A percentile compares a stretch with the other conserved stretches of the same genome.
These are phyloP conservation scores for Watsonalla cultraria DNA, from an alignment of 2,888 invertebrate genomes.

Conservation along the genomic window DNA sequence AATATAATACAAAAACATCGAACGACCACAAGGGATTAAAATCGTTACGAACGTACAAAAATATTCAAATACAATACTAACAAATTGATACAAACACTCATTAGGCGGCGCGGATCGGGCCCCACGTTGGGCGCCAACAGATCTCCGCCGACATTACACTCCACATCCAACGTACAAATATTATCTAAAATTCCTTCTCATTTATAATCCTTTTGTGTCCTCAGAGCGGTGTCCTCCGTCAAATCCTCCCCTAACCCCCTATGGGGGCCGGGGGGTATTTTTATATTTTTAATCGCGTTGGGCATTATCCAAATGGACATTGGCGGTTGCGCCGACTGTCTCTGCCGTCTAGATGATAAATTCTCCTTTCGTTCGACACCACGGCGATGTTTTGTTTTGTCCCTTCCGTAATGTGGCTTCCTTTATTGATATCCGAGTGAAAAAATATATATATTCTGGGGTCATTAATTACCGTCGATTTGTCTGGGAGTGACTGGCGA, in stretches of 20 bases:
- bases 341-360: slow-evolving; percentile 76
- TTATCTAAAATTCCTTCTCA: slow-evolving; percentile 80
- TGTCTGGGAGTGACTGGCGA: slow-evolving; percentile 69
- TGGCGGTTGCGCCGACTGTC: slow-evolving; percentile 70
- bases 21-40: slow-evolving; percentile 72
- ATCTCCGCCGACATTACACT: slow-evolving; percentile 72
- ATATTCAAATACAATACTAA: slow-evolving; percentile 79
- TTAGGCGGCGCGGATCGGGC: slow-evolving; percentile 70
- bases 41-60: slow-evolving; percentile 76
- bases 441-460: slow-evolving; percentile 48
- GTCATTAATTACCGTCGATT: slow-evolving; percentile 75
- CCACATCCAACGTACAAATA: slow-evolving; percentile 78
- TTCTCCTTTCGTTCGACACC: slow-evolving; percentile 77
- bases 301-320: slow-evolving; percentile 79
- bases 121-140: slow-evolving; percentile 40
- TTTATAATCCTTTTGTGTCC: slow-evolving; percentile 80
- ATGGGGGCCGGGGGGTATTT: slow-evolving; percentile 65
- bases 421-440: slow-evolving; percentile 64
- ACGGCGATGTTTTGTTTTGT: slow-evolving; percentile 67
- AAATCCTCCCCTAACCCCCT: slow-evolving; percentile 42
- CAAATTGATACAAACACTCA: slow-evolving; percentile 80
- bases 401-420: slow-evolving; percentile 62
- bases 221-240: slow-evolving; percentile 77
- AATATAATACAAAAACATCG: slow-evolving; percentile 67
- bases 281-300: slow-evolving; percentile 79